Percentiles rank a stretch among this genome's conserved stretches.
These are phyloP conservation scores for Patella depressa DNA, from an alignment of 2,888 invertebrate genomes.

Conservation along the genomic window DNA sequence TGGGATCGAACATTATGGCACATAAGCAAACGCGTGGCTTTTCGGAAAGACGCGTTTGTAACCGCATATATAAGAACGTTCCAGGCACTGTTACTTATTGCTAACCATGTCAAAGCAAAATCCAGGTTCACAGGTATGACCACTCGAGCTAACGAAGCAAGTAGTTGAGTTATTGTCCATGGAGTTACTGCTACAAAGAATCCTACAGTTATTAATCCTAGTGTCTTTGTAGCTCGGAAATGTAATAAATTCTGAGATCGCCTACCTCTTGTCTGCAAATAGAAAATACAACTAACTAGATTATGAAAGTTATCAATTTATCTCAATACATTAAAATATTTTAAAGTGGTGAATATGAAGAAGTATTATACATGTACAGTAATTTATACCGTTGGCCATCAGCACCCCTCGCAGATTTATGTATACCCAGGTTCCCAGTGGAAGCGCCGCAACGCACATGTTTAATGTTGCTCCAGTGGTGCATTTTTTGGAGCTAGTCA, in stretches of 20 bases:
- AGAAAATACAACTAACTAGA: too few relatives aligned
- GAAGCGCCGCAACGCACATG: too few relatives aligned
- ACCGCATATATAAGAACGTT: conserved; percentile 42
- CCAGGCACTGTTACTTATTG: conserved; percentile 47
- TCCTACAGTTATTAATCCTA: conserved; percentile 42
- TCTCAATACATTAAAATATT: too few relatives aligned
- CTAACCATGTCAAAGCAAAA: conserved; percentile 43
- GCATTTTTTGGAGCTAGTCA: too few relatives aligned
- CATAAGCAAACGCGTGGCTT: conserved; percentile 33
- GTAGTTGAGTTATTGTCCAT: conserved; percentile 41
- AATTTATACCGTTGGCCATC: too few relatives aligned
- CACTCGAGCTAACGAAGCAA: conserved; percentile 34
- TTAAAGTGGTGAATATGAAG: too few relatives aligned
- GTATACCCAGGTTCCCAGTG: too few relatives aligned
- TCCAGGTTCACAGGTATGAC: conserved; percentile 37
- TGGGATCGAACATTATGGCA: conserved; percentile 18
- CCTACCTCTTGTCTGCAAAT: background rate
- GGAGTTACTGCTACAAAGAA: conserved; percentile 44
- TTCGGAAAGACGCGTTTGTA: conserved; percentile 42
- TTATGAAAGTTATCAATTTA: too few relatives aligned
- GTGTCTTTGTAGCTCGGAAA: conserved; percentile 40
- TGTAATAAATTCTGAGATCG: conserved; percentile 17
- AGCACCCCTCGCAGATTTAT: too few relatives aligned
- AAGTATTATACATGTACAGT: too few relatives aligned
- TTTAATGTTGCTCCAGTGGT: too few relatives aligned